Percentiles rank a stretch among this genome's conserved stretches.
These are phyloP conservation scores for Chrosomus eos DNA, from an alignment of 2,797 vertebrate species.

Conservation along the genomic window DNA sequence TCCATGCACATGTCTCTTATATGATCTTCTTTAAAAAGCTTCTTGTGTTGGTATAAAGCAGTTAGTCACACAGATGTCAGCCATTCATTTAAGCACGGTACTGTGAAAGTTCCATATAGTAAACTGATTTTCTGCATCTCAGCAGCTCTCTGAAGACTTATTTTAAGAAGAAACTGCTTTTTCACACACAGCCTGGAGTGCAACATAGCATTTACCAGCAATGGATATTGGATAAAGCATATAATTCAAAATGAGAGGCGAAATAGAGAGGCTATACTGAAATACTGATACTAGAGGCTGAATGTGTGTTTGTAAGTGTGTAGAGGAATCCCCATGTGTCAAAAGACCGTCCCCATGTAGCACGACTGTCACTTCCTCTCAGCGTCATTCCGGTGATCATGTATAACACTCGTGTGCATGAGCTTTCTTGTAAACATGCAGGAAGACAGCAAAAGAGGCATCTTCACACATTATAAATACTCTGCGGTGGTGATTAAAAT, in stretches of 20 bases:
- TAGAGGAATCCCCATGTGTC: constrained; percentile 29
- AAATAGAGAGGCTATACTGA: background rate
- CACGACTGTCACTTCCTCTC: constrained; percentile 26
- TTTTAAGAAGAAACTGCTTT: background rate
- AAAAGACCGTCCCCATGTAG: constrained; percentile 24
- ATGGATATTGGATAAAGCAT: background rate
- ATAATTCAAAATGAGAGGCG: background rate
- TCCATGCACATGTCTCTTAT: background rate
- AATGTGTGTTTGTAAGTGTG: background rate
- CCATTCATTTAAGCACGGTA: background rate
- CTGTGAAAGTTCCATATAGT: background rate
- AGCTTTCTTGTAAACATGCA: background rate
- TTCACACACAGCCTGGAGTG: constrained; percentile 1
- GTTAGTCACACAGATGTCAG: background rate
- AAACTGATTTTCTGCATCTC: constrained; percentile 5
- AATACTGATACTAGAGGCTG: constrained; percentile 1
- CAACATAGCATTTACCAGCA: constrained; percentile 16
- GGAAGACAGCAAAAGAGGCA: background rate
- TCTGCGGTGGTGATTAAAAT: background rate
- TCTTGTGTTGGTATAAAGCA: background rate
- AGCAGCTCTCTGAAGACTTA: background rate
- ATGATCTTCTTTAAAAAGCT: background rate
- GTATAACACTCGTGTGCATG: background rate
- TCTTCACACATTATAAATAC: constrained; percentile 21
- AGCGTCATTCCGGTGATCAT: background rate